Evolutionary conservation across 2,888 invertebrate species (phyloP), one percentile per base, ranked within the genome.

Genomic region (Volucella bombylans): DNA sequence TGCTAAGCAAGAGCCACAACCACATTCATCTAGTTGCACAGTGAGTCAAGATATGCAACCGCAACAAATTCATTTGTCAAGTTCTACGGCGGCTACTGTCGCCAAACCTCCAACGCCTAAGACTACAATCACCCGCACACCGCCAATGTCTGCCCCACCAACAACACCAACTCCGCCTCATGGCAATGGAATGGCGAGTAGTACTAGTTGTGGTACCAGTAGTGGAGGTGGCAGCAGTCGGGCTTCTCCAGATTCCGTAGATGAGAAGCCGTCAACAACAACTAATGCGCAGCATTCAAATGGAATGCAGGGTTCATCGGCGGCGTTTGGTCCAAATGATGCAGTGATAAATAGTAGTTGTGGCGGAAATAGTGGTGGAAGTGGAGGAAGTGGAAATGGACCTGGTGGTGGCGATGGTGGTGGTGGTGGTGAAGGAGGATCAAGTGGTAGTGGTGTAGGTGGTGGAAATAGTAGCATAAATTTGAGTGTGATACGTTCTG

Each of bases 401-500:
- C 52, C 39, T 55, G 57, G 52, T 8, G 77, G 76, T 71, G 85
- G 74, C 23, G 74, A 78, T 67, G 87, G 83, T 38, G 79, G 47
- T 14, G 59, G 47, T 54, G 85, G 83, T 43, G 74, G 86, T 52
- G 77, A 68, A 9, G 55, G 62, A 31, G 31, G 31, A 31, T 31
- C 31, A 31, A 31, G 86, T 77, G 72, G 47, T 54, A 85, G 83
- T 41, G 73, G 86, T 14, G 59, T 45, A 12, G 41, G 54, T n/a
- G 43, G 61, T 52, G 74, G 71, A 12, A 87, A 86, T 55, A 87
- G 86, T 69, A 86, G 88, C 61, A 71, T 89, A 74, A 90, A 89
- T 73, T 87, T 90, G 86, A 91, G 92, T 88, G 92, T 92, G 71
- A 92, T 92, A 87, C 90, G 92, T 54, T 90, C 91, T 0, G 91